These are phyloP conservation scores for Drosophila nigrodunni DNA, from an alignment of 1,140 invertebrate genomes.

Conservation along the genomic window DNA sequence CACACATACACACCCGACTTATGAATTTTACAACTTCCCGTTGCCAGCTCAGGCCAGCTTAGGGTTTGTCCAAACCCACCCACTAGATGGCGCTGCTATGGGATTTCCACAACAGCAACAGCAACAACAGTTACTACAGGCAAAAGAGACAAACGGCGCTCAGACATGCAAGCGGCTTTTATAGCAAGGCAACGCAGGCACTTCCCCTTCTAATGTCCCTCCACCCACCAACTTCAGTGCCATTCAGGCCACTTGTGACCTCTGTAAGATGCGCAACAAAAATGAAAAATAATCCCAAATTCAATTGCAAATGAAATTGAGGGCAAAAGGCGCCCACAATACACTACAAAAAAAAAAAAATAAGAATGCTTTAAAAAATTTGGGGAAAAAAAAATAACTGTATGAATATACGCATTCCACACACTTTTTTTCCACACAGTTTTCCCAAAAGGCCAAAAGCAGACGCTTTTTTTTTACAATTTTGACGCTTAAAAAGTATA, in stretches of 20 bases:
- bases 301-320: conserved; percentile 83
- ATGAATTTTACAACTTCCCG: conserved; percentile 81
- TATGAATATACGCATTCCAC: conserved; percentile 19
- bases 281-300: conserved; percentile 83
- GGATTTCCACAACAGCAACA: conserved; percentile 50
- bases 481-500: conserved; percentile 58
- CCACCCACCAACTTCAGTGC: conserved; percentile 42
- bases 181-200: not conserved
- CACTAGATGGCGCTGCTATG: conserved; percentile 38
- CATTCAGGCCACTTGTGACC: conserved; percentile 76
- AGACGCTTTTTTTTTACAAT: conserved; percentile 66
- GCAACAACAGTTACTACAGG: conserved; percentile 23
- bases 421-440: conserved; percentile 33
- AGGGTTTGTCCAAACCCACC: conserved; percentile 49
- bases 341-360: conserved; percentile 50
- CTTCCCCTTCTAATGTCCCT: not conserved
- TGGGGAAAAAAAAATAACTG: conserved; percentile 19
- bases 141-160: conserved; percentile 69
- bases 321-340: conserved; percentile 74
- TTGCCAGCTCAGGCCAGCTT: conserved; percentile 62
- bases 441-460: conserved; percentile 55
- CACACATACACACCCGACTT: conserved; percentile 64
- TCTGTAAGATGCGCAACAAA: conserved; percentile 69
- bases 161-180: conserved; percentile 79
- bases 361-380: conserved; percentile 18